A percentile compares a stretch with the other conserved stretches of the same genome.
Evolutionary conservation across 2,888 invertebrate species (phyloP).

Genomic region (Thera obeliscata): DNA sequence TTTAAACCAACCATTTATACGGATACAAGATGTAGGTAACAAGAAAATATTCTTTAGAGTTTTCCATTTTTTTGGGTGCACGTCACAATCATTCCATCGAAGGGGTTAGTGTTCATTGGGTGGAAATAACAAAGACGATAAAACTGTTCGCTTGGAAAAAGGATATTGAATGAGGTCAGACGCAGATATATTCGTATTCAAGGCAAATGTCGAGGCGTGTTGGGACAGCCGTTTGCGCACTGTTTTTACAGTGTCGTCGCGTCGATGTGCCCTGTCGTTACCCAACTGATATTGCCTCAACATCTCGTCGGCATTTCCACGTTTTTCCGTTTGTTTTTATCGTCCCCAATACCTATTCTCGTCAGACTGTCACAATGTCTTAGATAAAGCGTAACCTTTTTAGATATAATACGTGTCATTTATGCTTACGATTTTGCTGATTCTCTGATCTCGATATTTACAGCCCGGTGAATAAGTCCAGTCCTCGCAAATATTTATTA

Average conservation of each 20-base stretch:
- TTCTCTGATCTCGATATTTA: conserved; percentile 10
- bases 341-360: conserved; percentile 25
- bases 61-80: conserved; percentile 64
- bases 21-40: conserved; percentile 27
- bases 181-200: conserved; percentile 76
- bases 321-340: conserved; percentile 41
- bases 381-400: conserved; percentile 29
- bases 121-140: conserved; percentile 83
- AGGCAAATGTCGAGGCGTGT: conserved; percentile 74
- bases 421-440: conserved; percentile 20
- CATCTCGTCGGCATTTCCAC: conserved; percentile 46
- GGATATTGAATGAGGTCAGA: conserved; percentile 82
- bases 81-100: conserved; percentile 75
- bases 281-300: conserved; percentile 54
- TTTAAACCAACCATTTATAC: conserved; percentile 31
- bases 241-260: conserved; percentile 62
- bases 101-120: conserved; percentile 80
- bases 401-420: conserved; percentile 22
- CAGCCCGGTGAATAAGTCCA: conserved; percentile 18
- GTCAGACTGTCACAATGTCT: conserved; percentile 31
- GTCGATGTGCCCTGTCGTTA: conserved; percentile 58
- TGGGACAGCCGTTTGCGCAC: conserved; percentile 70
- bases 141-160: conserved; percentile 81
- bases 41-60: conserved; percentile 46
- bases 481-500: conserved; percentile 12